Evolutionary conservation across 1,140 invertebrate species (phyloP).

Genomic region (Sitobion miscanthi): DNA sequence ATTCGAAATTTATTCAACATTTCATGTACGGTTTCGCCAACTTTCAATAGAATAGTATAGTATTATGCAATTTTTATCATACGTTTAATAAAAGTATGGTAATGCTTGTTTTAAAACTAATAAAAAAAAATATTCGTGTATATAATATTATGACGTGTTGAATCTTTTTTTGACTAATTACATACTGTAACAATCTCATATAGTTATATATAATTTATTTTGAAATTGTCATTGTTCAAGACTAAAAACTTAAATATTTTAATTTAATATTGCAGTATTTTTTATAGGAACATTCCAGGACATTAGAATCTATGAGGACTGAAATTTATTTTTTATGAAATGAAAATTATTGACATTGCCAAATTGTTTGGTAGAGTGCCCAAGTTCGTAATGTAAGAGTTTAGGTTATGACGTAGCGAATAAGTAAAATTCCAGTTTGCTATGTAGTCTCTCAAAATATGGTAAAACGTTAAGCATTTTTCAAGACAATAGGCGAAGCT

Average conservation of each 20-base stretch:
- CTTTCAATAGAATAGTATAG: not conserved
- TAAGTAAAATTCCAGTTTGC: not conserved
- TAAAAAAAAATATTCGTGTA: not conserved
- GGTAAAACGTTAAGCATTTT: conserved; percentile 12
- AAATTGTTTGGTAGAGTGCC: conserved; percentile 7
- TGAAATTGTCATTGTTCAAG: not conserved
- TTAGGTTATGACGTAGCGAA: not conserved
- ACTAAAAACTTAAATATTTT: not conserved
- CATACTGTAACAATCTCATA: too few species aligned
- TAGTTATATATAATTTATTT: not conserved
- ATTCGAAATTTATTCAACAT: not conserved
- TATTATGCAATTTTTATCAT: not conserved
- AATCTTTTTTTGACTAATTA: not conserved
- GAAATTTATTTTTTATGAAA: not conserved
- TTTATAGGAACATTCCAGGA: not conserved
- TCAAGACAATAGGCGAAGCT: not conserved
- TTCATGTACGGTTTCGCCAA: not conserved
- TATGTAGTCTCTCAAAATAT: not conserved
- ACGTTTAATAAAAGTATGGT: not conserved
- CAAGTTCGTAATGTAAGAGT: not conserved
- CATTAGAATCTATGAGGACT: not conserved
- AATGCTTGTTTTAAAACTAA: too few species aligned
- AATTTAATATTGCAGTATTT: not conserved
- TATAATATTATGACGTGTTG: too few species aligned
- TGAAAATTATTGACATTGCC: not conserved